Base-by-base conservation (phyloP, 1,140 invertebrate genomes). In the Platorchestia sp. region DNA sequence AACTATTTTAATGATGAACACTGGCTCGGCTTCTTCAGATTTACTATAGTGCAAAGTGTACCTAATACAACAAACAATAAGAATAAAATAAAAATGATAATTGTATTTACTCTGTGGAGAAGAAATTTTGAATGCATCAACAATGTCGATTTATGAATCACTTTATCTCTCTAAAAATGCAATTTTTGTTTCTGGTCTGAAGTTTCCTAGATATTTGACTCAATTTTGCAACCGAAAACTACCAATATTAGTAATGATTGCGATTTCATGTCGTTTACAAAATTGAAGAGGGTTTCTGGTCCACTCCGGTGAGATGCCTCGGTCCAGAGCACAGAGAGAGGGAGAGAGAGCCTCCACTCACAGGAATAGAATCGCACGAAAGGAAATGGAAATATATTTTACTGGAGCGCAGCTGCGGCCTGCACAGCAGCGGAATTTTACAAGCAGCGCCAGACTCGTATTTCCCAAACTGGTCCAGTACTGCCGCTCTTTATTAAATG, bases 381-480 rank as follows among this genome's bases (percentile, higher is more conserved):
- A 44, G 87, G 41, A 89, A 89, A 89, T 89, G 87, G 87, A 89
- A 89, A 89, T 89, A 89, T 89, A 89, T 89, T 89, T 89, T 89
- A 89, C 87, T 41, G n/a, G 41, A 41, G 41, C 87, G 87, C 87
- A 89, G 87, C 87, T 89, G 87, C 43, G 87, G 87, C 41, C 87
- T 42, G 87, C n/a, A 89, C 87, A 89, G 43, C 87, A 89, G 87
- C 87, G 41, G 87, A 89, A 89, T 89, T 89, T 89, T 89, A 89
- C 43, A 89, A 89, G 87, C 87, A 89, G 87, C 5, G 41, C 41
- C 27, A 43, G 87, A 89, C 43, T 89, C 87, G 87, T 42, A 42
- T 89, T 89, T 44, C 87, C 36, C 7, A 41, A 89, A 44, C n/a
- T 7, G 41, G 87, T 89, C 87, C 87, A 89, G 87, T 44, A 44